Evolutionary conservation across 1,140 invertebrate species (phyloP), one percentile per base, ranked within the genome.

Genomic region (Littorina saxatilis): DNA sequence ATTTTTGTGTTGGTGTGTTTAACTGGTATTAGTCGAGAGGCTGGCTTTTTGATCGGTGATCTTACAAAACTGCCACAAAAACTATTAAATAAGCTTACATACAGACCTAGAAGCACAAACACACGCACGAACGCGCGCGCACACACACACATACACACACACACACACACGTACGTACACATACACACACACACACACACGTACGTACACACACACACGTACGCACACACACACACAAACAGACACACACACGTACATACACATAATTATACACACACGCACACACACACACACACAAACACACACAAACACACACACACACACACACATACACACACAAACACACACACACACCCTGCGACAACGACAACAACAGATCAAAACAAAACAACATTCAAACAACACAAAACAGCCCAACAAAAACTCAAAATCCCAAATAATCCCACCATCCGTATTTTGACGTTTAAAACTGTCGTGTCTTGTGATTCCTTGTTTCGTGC

Each of bases 221-320:
- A 37, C 63, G 23, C 40, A 47, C 40, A 47, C 40, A 75, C 72
- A 76, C 74, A 39, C 39, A 52, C 73, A 70, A 37, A 66, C 58
- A 29, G 39, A 68, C 61, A 37, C 23, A 70, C 55, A 27, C 58
- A 80, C 77, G 55, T 5, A 80, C 52, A 70, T 40, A 66, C 39
- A 70, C 66, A 82, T 61, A 80, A 50, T 0, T 63, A 68, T 39
- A 70, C 3, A 80, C 13, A 79, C 50, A 80, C 32, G 70, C n/a
- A 50, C 39, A 61, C 35, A 80, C 55, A 82, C 55, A 82, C 63
- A 79, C 52, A 80, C 35, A 68, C 50, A 82, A 40, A 79, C 75
- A 79, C 58, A 82, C 35, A 58, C 52, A 61, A 29, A 82, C 58
- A 82, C 43, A 79, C 75, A 37, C 55, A 35, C 40, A 43, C 75